Conservation (phyloP, 1,140 invertebrate genomes). For the Saccostrea cuccullata region DNA sequence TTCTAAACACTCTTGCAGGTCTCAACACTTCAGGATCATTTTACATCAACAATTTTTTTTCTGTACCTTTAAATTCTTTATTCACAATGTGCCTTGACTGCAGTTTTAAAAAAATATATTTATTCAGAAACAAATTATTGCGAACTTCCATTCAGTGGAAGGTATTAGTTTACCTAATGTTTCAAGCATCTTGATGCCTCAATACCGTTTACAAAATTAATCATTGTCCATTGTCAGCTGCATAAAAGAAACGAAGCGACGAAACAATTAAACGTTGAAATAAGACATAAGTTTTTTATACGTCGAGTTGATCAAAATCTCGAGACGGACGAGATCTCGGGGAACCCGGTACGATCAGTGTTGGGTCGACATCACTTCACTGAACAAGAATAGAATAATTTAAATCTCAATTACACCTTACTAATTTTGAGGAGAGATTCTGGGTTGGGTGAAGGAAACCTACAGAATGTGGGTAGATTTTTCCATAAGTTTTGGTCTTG, state of each 20-base stretch:
- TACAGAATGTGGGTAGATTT: not conserved
- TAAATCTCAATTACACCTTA: conserved; percentile 39
- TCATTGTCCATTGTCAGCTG: conserved; percentile 38
- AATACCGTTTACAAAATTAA: conserved; percentile 39
- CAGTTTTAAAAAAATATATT: conserved; percentile 4
- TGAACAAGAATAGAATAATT: conserved; percentile 37
- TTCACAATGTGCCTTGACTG: not conserved
- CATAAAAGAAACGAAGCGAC: conserved; percentile 11
- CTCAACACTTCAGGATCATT: not conserved
- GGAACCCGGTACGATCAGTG: conserved; percentile 33
- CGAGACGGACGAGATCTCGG: not conserved
- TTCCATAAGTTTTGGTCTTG: not conserved
- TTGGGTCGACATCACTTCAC: conserved; percentile 15
- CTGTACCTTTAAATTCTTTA: conserved; percentile 14
- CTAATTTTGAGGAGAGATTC: conserved; percentile 1
- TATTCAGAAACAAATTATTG: conserved; percentile 12
- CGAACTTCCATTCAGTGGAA: not conserved
- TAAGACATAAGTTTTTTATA: conserved; percentile 44
- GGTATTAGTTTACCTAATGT: conserved; percentile 30
- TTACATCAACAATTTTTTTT: not conserved
- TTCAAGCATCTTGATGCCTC: conserved; percentile 26
- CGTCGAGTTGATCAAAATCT: conserved; percentile 18
- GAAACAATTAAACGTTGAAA: conserved; percentile 42
- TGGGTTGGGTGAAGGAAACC: not conserved
- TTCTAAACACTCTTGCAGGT: not conserved